Percentiles rank a stretch among this genome's conserved stretches.
Conservation (phyloP, 2,888 invertebrate genomes). For the Drosophila recens region DNA sequence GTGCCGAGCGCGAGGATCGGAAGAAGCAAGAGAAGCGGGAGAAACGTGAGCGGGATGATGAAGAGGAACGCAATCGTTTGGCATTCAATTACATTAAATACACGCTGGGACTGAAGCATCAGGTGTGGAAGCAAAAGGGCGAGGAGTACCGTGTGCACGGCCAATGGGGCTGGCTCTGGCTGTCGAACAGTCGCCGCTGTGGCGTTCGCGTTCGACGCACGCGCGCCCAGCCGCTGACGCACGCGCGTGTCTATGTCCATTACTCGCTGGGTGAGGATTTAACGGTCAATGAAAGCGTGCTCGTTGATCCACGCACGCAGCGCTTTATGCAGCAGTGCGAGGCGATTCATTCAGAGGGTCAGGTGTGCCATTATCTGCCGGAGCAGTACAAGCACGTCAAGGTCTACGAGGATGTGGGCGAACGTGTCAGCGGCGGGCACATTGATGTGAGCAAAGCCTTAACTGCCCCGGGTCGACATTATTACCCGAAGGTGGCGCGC, state of each 20-base stretch:
- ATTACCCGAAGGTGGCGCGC: slow-evolving; percentile 95
- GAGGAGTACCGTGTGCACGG: slow-evolving; percentile 99
- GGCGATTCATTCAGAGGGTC: slow-evolving; percentile 69
- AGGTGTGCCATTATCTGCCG: slow-evolving; percentile 79
- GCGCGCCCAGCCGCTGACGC: slow-evolving; percentile 64
- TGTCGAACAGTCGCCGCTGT: slow-evolving; percentile 86
- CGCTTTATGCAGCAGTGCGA: slow-evolving; percentile 88
- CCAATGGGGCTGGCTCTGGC: slow-evolving; percentile 99
- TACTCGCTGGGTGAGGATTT: slow-evolving; percentile 87
- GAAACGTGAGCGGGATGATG: slow-evolving; percentile 95
- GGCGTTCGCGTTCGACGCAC: slow-evolving; percentile 64
- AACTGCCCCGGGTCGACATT: slow-evolving; percentile 89
- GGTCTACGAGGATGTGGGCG: slow-evolving; percentile 83
- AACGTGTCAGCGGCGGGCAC: slow-evolving; percentile 88
- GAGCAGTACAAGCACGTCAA: slow-evolving; percentile 85
- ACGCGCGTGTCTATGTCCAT: slow-evolving; percentile 91
- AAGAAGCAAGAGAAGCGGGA: slow-evolving; percentile 97
- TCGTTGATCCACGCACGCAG: slow-evolving; percentile 92
- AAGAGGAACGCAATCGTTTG: slow-evolving; percentile 93
- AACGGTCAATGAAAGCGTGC: slow-evolving; percentile 89
- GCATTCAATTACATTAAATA: slow-evolving; percentile 96
- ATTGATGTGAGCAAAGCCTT: slow-evolving; percentile 94
- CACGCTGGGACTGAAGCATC: slow-evolving; percentile 95
- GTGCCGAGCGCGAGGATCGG: slow-evolving; percentile 95
- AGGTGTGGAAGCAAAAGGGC: slow-evolving; percentile 98